Percentiles rank a stretch among this genome's conserved stretches.
phyloP scores from a whole-genome alignment of 2,797 vertebrate genomes.

The Acanthurus lineatus region DNA sequence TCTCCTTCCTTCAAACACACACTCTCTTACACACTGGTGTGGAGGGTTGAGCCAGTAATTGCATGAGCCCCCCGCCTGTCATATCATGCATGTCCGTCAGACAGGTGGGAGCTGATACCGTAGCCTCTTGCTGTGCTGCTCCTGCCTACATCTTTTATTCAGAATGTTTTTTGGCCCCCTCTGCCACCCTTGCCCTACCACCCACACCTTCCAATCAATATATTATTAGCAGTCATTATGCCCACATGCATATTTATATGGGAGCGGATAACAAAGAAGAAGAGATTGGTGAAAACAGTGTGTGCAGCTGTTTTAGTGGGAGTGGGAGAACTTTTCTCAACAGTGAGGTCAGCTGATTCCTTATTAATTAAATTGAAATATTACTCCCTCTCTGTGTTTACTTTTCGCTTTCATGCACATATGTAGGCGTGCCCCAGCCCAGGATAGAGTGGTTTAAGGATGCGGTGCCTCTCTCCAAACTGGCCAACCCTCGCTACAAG shows the following conservation, averaged over 20 bases:
- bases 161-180: constrained; percentile 72
- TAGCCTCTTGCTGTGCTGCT: constrained; percentile 37
- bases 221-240: constrained; percentile 81
- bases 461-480: constrained; percentile 85
- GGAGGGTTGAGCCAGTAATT: constrained; percentile 65
- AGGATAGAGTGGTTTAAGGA: constrained; percentile 94
- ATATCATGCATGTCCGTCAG: constrained; percentile 63
- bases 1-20: constrained; percentile 18
- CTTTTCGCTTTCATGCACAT: neutral
- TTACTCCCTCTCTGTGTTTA: constrained; percentile 1
- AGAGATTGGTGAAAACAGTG: constrained; percentile 34
- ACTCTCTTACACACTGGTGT: constrained; percentile 24
- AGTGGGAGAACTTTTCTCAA: constrained; percentile 34
- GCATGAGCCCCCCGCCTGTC: constrained; percentile 58
- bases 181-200: constrained; percentile 66
- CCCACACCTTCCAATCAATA: constrained; percentile 78
- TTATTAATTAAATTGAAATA: constrained; percentile 35
- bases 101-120: constrained; percentile 57
- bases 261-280: constrained; percentile 52
- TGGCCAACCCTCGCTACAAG: constrained; percentile 91
- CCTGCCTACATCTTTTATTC: constrained; percentile 73
- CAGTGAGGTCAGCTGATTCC: constrained; percentile 48
- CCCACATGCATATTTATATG: constrained; percentile 78
- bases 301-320: constrained; percentile 43
- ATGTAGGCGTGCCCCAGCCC: constrained; percentile 89